Evolutionary conservation across 2,888 invertebrate species (phyloP).

Genomic region (Carabus problematicus): DNA sequence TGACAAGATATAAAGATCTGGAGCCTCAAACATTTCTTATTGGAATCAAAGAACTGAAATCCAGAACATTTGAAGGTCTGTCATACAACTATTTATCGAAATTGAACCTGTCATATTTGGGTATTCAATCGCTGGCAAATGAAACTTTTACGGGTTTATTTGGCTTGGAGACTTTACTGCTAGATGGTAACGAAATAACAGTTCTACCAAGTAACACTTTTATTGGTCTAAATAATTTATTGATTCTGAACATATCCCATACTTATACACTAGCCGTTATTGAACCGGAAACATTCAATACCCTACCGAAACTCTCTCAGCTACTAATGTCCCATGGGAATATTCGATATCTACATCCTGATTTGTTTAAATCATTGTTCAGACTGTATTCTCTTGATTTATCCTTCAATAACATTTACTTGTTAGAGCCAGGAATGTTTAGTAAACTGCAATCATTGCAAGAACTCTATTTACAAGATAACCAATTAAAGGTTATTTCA

Average conservation of each 20-base stretch:
- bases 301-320: background rate
- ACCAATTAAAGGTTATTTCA: constrained; percentile 9
- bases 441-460: constrained; percentile 4
- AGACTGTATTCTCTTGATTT: constrained; percentile 16
- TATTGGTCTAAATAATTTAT: constrained; percentile 17
- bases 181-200: constrained; percentile 9
- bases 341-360: constrained; percentile 9
- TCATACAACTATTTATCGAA: constrained; percentile 24
- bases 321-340: constrained; percentile 1
- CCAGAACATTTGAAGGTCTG: constrained; percentile 25
- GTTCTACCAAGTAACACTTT: constrained; percentile 10
- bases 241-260: constrained; percentile 10
- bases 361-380: constrained; percentile 11
- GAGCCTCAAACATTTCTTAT: constrained; percentile 12
- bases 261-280: constrained; percentile 1
- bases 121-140: constrained; percentile 6
- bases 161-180: background rate
- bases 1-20: background rate
- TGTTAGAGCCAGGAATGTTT: constrained; percentile 15
- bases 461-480: constrained; percentile 9
- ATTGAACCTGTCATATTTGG: constrained; percentile 16
- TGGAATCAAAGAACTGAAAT: constrained; percentile 6
- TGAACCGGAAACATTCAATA: constrained; percentile 5
- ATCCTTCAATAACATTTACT: constrained; percentile 17
- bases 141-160: constrained; percentile 24